Percentiles rank a stretch among this genome's conserved stretches.
phyloP scores from a whole-genome alignment of 2,888 invertebrate species.

The Homarus gammarus region DNA sequence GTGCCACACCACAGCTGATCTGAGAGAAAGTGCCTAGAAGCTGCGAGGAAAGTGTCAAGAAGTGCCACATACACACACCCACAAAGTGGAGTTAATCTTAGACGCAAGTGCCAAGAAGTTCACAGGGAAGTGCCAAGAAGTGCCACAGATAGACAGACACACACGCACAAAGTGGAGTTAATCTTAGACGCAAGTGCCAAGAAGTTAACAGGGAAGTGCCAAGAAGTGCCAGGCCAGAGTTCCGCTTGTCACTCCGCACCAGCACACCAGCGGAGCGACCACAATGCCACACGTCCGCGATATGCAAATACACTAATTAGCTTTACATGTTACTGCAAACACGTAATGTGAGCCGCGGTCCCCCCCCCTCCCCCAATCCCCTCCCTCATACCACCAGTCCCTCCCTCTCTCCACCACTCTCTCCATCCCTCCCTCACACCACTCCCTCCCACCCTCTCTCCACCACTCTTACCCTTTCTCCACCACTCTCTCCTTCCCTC shows the following conservation, averaged over 20 bases:
- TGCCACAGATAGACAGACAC: not conserved
- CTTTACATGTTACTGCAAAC: slow-evolving; percentile 59
- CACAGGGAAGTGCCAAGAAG: not conserved
- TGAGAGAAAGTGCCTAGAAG: too few relatives aligned
- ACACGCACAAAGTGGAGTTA: not conserved
- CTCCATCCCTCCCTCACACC: not conserved
- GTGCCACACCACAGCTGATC: too few relatives aligned
- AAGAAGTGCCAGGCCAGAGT: slow-evolving; percentile 10
- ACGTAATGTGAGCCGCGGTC: slow-evolving; percentile 38
- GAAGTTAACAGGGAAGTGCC: not conserved
- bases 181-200: not conserved
- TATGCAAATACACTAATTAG: slow-evolving; percentile 60
- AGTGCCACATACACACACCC: not conserved
- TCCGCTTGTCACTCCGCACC: slow-evolving; percentile 25
- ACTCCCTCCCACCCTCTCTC: too few relatives aligned
- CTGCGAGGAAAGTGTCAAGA: too few relatives aligned
- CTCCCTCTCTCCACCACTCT: not conserved
- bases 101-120: not conserved
- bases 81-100: not conserved
- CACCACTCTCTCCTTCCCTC: too few relatives aligned
- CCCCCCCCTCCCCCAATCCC: not conserved
- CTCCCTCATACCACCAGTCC: too few relatives aligned
- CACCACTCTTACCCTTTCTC: too few relatives aligned
- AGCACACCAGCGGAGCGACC: not conserved
- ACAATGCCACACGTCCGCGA: slow-evolving; percentile 43